These are phyloP conservation scores for Oryzias celebensis DNA, from an alignment of 2,113 vertebrate species.

Conservation along the genomic window DNA sequence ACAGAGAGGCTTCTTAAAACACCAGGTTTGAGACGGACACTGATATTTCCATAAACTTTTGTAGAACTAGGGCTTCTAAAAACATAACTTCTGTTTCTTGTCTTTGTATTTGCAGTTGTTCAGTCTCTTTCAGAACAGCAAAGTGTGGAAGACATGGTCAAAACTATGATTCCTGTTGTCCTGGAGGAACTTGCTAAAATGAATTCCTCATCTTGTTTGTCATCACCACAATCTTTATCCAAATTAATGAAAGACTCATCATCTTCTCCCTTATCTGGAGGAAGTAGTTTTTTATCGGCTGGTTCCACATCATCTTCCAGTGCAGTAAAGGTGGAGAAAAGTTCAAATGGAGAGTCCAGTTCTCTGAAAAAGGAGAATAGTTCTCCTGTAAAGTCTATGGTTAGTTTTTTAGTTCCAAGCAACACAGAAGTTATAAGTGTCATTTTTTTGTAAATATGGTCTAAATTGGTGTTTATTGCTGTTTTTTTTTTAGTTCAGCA, in stretches of 20 bases:
- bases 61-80: neutral
- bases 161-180: conserved; percentile 61
- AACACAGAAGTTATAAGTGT: neutral
- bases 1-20: conserved; percentile 42
- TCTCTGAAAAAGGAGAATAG: conserved; percentile 1
- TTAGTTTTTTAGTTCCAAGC: neutral
- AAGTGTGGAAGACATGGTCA: conserved; percentile 54
- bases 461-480: neutral
- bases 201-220: conserved; percentile 27
- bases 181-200: conserved; percentile 65
- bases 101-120: conserved; percentile 37
- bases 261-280: neutral
- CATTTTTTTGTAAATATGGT: neutral
- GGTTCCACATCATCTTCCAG: neutral
- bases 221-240: neutral
- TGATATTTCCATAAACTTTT: neutral
- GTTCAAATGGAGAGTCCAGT: neutral
- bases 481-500: neutral
- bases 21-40: conserved; percentile 39
- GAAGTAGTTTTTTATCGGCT: neutral
- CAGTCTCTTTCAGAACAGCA: conserved; percentile 44
- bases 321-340: neutral
- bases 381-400: conserved; percentile 12
- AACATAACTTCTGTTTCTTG: neutral
- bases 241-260: neutral